Base-by-base conservation (phyloP, 2,113 vertebrate species). In the Dissostichus mawsoni region DNA sequence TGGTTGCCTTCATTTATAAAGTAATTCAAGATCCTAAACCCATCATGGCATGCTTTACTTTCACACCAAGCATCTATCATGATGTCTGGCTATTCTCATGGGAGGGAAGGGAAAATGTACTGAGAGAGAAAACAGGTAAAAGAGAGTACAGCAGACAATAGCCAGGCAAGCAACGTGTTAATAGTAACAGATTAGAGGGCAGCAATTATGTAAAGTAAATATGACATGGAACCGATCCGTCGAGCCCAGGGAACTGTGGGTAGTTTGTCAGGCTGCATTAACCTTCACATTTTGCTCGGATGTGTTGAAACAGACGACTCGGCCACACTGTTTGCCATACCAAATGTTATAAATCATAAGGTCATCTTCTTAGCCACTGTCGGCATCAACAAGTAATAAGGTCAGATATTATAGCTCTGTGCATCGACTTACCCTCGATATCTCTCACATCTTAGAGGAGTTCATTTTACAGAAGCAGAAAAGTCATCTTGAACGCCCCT, bases 151-250 rank as follows among this genome's bases (percentile, higher is more conserved):
- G 81, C 58, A 83, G 69, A 90, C 91, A 87, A 85, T 66, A 76
- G 76, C 74, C 52, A 63, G 55, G 64, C 70, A 52, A 79, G 51
- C 68, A 47, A 80, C 33, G 87, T 89, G 86, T 87, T 91, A 92
- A 93, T 89, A 90, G 89, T 87, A 87, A 87, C 89, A 90, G 93
- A 93, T 92, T 92, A 92, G 82, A 87, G 88, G 88, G 70, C 92
- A 88, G 84, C 90, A 92, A 94, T 94, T 94, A 95, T 91, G 90
- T 87, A 91, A 89, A 90, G 87, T 86, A 94, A 94, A 95, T 93
- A 93, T 85, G 84, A 91, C 89, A 89, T 83, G 88, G 90, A 91
- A 87, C 67, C 79, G 73, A 91, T 93, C 83, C 72, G 82, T 80
- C 69, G 68, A 80, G 88, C 88, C 76, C 65, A 57, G 85, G 92